Percentiles rank a stretch among this genome's conserved stretches.
Evolutionary conservation across 2,888 invertebrate genomes (phyloP).

Genomic region (Pilophorus perplexus): DNA sequence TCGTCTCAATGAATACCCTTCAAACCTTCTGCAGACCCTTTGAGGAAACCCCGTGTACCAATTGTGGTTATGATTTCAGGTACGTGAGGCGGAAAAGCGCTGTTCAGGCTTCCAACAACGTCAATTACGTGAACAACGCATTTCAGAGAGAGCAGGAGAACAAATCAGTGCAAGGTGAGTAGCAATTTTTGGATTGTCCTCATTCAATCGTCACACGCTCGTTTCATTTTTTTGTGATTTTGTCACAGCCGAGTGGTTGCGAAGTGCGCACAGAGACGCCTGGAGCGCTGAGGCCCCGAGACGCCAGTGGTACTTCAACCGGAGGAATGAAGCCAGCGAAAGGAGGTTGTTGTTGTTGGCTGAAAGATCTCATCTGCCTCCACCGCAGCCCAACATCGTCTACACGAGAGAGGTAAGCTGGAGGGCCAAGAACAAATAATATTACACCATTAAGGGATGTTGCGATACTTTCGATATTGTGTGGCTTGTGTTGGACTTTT

Average conservation of each 20-base stretch:
- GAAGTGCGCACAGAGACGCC: constrained; percentile 66
- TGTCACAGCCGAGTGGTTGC: constrained; percentile 68
- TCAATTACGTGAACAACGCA: constrained; percentile 25
- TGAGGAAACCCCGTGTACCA: too few relatives aligned
- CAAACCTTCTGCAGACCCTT: too few relatives aligned
- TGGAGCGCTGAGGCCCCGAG: constrained; percentile 74
- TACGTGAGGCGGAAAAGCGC: constrained; percentile 41
- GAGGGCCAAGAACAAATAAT: too few relatives aligned
- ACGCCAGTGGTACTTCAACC: constrained; percentile 69
- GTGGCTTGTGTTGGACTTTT: too few relatives aligned
- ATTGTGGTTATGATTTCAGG: too few relatives aligned
- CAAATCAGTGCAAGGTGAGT: constrained; percentile 66
- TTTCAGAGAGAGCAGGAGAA: constrained; percentile 40
- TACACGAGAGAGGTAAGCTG: constrained; percentile 59
- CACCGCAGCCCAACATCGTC: constrained; percentile 53
- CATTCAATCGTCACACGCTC: background rate
- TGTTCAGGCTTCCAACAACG: constrained; percentile 25
- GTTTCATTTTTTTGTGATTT: background rate
- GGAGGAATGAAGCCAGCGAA: constrained; percentile 58
- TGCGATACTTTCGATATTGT: too few relatives aligned
- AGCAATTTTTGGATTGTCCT: background rate
- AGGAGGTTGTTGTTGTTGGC: constrained; percentile 47
- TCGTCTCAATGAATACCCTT: too few relatives aligned
- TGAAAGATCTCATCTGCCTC: constrained; percentile 28
- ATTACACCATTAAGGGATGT: too few relatives aligned